Evolutionary conservation across 1,140 invertebrate species (phyloP), one percentile per base, ranked within the genome.

Genomic region (Chelonus insularis): DNA sequence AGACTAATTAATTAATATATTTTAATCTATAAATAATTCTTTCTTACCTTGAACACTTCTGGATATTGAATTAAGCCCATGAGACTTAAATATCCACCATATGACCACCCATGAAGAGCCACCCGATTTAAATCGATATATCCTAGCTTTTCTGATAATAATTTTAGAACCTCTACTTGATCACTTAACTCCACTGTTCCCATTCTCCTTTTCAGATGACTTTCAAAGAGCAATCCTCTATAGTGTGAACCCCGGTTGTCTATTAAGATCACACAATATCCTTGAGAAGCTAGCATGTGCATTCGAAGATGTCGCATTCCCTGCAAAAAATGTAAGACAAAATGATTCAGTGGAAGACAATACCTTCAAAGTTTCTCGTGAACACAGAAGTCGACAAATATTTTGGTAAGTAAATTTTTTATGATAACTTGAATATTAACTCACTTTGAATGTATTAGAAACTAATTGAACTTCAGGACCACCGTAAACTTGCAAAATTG

Each of bases 91-190:
- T 95, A 95, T 16, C 92, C 91, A 25, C 96, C 97, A 76, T 99
- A 99, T 45, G 96, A 98, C 97, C 97, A 99, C 4, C 97, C 97
- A 76, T 97, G 94, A 68, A 99, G 94, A 4, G 93, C 97, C 1
- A 99, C 88, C 57, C 97, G 85, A 65, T 87, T 86, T 82, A 97
- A 87, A 78, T 99, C 97, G 62, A 99, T 95, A 69, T 89, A 97
- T 34, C 89, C 88, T 7, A 90, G 87, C 63, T 88, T 88, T 68
- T 93, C 87, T 0, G 93, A 88, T n/a, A 98, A 80, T 86, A 89
- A 92, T 62, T 90, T 86, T 34, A 99, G 77, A 0, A 97, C 94
- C 84, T 98, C 95, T 0, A 99, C 93, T 84, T 99, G 96, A 81
- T 99, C 97, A 20, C 89, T 88, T 25, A 99, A 81, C 80, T 99